Evolutionary conservation across 2,888 invertebrate species (phyloP).

Genomic region (Argyresthia goedartella): DNA sequence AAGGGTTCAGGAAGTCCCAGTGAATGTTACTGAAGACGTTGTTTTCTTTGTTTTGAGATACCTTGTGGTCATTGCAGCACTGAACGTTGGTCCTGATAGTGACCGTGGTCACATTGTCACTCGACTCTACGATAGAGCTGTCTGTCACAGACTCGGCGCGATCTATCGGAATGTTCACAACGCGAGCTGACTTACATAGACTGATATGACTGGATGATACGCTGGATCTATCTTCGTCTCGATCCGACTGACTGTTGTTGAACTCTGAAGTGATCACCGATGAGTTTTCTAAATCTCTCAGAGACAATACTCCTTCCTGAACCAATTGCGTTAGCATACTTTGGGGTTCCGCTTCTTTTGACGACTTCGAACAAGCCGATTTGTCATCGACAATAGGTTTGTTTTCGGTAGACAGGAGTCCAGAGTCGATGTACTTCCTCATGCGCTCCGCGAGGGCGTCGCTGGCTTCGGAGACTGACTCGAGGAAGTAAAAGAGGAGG

Average conservation of each 20-base stretch:
- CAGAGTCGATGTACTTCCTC: conserved; percentile 63
- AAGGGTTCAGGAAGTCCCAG: conserved; percentile 60
- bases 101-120: conserved; percentile 51
- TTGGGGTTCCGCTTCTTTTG: conserved; percentile 35
- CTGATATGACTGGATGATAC: conserved; percentile 37
- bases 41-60: conserved; percentile 55
- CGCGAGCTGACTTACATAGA: conserved; percentile 37
- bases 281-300: conserved; percentile 54
- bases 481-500: conserved; percentile 64
- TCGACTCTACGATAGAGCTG: conserved; percentile 41
- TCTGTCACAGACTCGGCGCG: conserved; percentile 44
- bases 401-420: conserved; percentile 41
- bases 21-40: conserved; percentile 63
- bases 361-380: conserved; percentile 20
- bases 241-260: conserved; percentile 38
- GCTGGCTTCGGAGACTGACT: conserved; percentile 61
- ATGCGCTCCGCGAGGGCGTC: conserved; percentile 58
- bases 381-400: conserved; percentile 27
- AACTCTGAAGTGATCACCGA: conserved; percentile 45
- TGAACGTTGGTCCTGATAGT: conserved; percentile 49
- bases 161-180: conserved; percentile 53
- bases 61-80: conserved; percentile 59
- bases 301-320: conserved; percentile 56
- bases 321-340: conserved; percentile 57
- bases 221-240: conserved; percentile 37